Percentiles rank a stretch among this genome's conserved stretches.
phyloP scores from a whole-genome alignment of 2,797 vertebrate genomes.

The Urosaurus nigricauda region DNA sequence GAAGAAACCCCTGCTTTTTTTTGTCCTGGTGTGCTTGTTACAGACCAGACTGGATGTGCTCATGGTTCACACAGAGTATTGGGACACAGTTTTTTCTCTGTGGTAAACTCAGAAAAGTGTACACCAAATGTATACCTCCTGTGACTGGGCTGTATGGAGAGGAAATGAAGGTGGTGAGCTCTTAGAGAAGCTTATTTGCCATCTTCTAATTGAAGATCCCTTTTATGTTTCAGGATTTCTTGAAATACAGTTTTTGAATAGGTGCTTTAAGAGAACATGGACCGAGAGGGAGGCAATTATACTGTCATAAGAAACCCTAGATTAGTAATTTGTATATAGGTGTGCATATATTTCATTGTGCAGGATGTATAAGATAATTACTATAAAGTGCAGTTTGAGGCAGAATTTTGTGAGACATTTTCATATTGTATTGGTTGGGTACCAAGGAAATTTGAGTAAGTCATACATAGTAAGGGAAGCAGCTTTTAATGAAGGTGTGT shows the following conservation, averaged over 20 bases:
- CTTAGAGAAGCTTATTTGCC: background rate
- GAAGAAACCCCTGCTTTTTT: background rate
- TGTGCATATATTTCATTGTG: background rate
- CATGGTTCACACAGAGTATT: background rate
- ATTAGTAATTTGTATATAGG: background rate
- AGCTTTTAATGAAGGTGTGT: background rate
- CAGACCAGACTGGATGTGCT: background rate
- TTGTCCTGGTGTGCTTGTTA: background rate
- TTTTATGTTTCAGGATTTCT: background rate
- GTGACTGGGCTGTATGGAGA: background rate
- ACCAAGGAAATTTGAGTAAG: background rate
- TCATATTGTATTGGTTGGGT: background rate
- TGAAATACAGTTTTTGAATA: background rate
- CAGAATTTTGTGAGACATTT: background rate
- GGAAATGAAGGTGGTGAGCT: background rate
- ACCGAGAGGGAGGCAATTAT: no score
- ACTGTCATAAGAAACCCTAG: background rate
- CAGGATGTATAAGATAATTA: background rate
- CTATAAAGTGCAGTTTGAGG: background rate
- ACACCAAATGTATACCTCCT: background rate
- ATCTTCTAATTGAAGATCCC: background rate
- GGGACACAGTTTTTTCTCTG: background rate
- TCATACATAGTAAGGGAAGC: background rate
- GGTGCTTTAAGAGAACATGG: background rate
- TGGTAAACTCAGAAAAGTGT: background rate